Evolutionary conservation across 2,888 invertebrate genomes (phyloP).

Genomic region (Masnerella sp.): DNA sequence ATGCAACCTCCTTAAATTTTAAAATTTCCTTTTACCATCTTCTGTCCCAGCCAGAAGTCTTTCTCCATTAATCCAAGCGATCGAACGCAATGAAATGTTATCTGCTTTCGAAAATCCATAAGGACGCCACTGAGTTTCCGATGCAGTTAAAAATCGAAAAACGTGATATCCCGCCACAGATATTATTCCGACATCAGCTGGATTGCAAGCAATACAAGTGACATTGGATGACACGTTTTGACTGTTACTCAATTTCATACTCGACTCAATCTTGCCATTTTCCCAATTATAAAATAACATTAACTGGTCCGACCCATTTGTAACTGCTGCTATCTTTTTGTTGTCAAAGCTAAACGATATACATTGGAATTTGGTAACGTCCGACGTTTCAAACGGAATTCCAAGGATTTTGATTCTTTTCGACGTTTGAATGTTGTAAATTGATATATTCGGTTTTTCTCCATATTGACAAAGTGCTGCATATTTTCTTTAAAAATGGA

Average conservation of each 20-base stretch:
- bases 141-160: constrained; percentile 86
- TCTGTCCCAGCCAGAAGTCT: constrained; percentile 89
- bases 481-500: constrained; percentile 78
- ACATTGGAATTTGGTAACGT: constrained; percentile 83
- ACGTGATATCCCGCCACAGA: constrained; percentile 83
- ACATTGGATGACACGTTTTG: constrained; percentile 84
- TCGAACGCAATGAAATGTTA: constrained; percentile 84
- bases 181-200: constrained; percentile 86
- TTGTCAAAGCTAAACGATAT: constrained; percentile 90
- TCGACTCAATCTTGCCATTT: constrained; percentile 88
- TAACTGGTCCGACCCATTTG: constrained; percentile 90
- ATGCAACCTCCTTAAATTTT: too few species aligned
- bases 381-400: constrained; percentile 81
- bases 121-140: constrained; percentile 88
- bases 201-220: constrained; percentile 86
- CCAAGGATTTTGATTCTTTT: constrained; percentile 84
- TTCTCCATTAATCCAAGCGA: constrained; percentile 91
- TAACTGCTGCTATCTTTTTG: constrained; percentile 87
- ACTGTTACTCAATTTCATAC: constrained; percentile 84
- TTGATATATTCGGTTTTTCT: constrained; percentile 82
- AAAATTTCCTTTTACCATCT: constrained; percentile 79
- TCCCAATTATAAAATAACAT: constrained; percentile 90
- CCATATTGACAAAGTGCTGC: constrained; percentile 83
- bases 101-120: constrained; percentile 92
- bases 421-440: constrained; percentile 85